Percentiles rank a stretch among this genome's conserved stretches.
Evolutionary conservation across 2,797 vertebrate species (phyloP).

Genomic region (Meda fulgida): DNA sequence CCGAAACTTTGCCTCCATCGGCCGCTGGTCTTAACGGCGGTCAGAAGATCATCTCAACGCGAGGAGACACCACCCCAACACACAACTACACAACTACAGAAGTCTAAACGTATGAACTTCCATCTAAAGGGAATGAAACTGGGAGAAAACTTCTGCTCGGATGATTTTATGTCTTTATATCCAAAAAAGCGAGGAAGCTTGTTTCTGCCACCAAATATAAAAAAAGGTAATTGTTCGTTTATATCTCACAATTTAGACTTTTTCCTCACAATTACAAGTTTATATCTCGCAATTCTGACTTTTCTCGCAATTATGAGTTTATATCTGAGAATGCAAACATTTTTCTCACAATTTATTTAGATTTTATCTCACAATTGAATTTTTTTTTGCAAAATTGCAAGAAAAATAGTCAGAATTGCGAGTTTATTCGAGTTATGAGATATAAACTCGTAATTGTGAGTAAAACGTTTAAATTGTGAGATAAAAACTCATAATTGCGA

Average conservation of each 20-base stretch:
- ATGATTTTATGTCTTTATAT: neutral
- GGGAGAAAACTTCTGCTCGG: neutral
- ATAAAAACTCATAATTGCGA: too few species aligned
- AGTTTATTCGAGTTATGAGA: too few species aligned
- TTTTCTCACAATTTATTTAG: too few species aligned
- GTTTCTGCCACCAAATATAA: neutral
- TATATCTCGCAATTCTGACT: neutral
- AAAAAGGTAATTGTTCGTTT: neutral
- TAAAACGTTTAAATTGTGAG: too few species aligned
- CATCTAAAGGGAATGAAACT: neutral
- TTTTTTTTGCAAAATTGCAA: too few species aligned
- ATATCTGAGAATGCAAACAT: too few species aligned
- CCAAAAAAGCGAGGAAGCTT: neutral
- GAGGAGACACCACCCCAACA: neutral
- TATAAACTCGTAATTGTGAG: too few species aligned
- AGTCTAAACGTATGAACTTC: neutral
- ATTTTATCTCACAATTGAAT: too few species aligned
- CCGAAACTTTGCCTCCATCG: conserved; percentile 91
- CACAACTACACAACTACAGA: neutral
- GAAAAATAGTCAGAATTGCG: too few species aligned
- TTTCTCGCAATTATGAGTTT: accelerated
- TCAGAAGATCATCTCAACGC: neutral
- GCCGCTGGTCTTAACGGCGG: conserved; percentile 84
- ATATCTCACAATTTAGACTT: neutral
- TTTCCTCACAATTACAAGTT: neutral